Percentiles rank a stretch among this genome's conserved stretches.
Evolutionary conservation across 1,140 invertebrate species (phyloP).

Genomic region (Drosophila grimshawi): DNA sequence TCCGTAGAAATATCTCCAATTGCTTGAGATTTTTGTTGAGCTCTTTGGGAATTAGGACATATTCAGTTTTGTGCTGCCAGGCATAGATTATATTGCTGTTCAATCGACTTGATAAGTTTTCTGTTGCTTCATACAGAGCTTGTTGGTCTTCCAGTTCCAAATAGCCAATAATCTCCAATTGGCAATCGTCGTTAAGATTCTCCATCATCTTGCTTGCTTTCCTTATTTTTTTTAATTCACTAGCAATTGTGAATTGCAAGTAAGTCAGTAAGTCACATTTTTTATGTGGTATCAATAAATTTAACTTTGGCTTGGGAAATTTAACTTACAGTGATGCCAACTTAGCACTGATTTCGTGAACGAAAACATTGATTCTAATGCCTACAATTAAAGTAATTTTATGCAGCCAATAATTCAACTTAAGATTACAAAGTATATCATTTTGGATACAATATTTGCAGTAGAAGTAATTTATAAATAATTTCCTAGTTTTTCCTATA

Average conservation of each 20-base stretch:
- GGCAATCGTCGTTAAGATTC: slow-evolving; percentile 23
- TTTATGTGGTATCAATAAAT: neutral
- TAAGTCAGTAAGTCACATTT: neutral
- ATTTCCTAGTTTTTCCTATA: too few relatives aligned
- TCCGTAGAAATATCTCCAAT: neutral
- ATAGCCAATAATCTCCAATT: slow-evolving; percentile 8
- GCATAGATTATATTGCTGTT: slow-evolving; percentile 3
- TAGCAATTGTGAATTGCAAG: neutral
- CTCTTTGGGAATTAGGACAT: neutral
- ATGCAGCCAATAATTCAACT: too few relatives aligned
- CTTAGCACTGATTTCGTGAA: neutral
- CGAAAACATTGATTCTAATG: too few relatives aligned
- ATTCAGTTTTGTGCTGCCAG: slow-evolving; percentile 10
- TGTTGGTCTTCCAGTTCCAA: slow-evolving; percentile 13
- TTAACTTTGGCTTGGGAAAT: neutral
- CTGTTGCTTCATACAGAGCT: slow-evolving; percentile 3
- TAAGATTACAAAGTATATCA: too few relatives aligned
- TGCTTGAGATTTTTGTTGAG: neutral
- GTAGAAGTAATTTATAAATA: too few relatives aligned
- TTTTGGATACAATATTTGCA: too few relatives aligned
- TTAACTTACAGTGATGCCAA: neutral
- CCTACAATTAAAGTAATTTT: too few relatives aligned
- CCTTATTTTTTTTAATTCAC: too few relatives aligned
- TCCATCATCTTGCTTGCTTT: slow-evolving; percentile 9
- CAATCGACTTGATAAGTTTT: neutral